Evolutionary conservation across 2,888 invertebrate species (phyloP).

Genomic region (Catocala nupta): DNA sequence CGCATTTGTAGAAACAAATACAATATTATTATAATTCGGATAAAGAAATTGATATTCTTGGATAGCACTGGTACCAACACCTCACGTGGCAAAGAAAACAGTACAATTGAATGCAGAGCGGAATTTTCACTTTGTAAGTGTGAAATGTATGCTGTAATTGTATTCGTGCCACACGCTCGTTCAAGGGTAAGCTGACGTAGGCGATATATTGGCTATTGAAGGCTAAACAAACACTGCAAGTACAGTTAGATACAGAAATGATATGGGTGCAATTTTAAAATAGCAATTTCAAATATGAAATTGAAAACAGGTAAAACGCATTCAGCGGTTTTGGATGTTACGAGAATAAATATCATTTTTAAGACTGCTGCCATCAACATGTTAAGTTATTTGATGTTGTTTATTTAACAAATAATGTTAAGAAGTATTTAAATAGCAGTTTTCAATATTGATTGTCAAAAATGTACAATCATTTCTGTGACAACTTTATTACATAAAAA

Average conservation of each 20-base stretch:
- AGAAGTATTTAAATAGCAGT: too few relatives aligned
- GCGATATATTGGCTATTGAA: constrained; percentile 46
- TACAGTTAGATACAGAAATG: constrained; percentile 30
- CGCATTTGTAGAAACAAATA: too few relatives aligned
- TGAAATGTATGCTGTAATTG: constrained; percentile 70
- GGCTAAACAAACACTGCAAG: constrained; percentile 32
- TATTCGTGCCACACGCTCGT: constrained; percentile 67
- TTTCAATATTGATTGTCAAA: too few relatives aligned
- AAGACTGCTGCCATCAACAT: too few relatives aligned
- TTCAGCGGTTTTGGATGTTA: not conserved
- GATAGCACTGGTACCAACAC: constrained; percentile 18
- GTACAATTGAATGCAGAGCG: constrained; percentile 34
- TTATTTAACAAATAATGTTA: too few relatives aligned
- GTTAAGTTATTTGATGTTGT: too few relatives aligned
- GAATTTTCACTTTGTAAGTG: constrained; percentile 59
- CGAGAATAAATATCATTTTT: too few relatives aligned
- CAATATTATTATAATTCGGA: too few relatives aligned
- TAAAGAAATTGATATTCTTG: not conserved
- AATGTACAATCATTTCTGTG: too few relatives aligned
- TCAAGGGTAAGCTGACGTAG: constrained; percentile 36
- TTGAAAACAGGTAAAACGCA: not conserved
- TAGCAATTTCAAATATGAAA: not conserved
- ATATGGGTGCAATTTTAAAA: constrained; percentile 11
- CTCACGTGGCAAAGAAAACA: constrained; percentile 26
- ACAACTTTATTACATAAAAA: too few relatives aligned